Percentiles rank a stretch among this genome's conserved stretches.
Conservation (phyloP, 1,140 invertebrate species). For the Drosophila trapezifrons region DNA sequence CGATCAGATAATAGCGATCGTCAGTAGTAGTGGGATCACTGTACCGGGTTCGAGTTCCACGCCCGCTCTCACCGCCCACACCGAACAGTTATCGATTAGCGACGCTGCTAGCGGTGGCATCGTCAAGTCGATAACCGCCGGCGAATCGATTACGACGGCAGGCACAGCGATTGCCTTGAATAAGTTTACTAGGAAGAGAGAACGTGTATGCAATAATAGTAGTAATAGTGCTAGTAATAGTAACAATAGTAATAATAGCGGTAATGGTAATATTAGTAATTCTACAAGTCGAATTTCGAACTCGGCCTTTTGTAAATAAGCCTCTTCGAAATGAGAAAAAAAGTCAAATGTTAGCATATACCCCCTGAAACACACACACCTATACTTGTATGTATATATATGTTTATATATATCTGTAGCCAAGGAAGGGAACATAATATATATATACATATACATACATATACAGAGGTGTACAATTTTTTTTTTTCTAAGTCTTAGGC, state of each 20-base stretch:
- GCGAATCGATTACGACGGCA: constrained; percentile 38
- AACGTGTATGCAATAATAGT: constrained; percentile 84
- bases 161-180: constrained; percentile 40
- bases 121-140: constrained; percentile 30
- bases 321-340: constrained; percentile 76
- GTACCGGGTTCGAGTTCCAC: constrained; percentile 37
- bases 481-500: constrained; percentile 50
- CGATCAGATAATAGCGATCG: constrained; percentile 20
- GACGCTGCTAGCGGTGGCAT: constrained; percentile 16
- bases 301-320: constrained; percentile 81
- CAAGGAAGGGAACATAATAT: constrained; percentile 9
- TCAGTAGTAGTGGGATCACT: not conserved
- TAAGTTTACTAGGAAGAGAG: constrained; percentile 83
- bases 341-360: constrained; percentile 78
- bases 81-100: constrained; percentile 2
- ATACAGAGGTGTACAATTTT: constrained; percentile 34
- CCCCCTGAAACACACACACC: constrained; percentile 19
- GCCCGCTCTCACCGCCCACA: constrained; percentile 4
- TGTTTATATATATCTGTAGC: constrained; percentile 16
- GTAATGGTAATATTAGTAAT: constrained; percentile 80
- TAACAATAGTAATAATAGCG: constrained; percentile 61
- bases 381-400: constrained; percentile 12
- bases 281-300: constrained; percentile 81
- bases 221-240: constrained; percentile 72
- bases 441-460: constrained; percentile 30